Percentiles rank a stretch among this genome's conserved stretches.
Evolutionary conservation across 2,888 invertebrate species (phyloP).

Genomic region (Euclidia mi): DNA sequence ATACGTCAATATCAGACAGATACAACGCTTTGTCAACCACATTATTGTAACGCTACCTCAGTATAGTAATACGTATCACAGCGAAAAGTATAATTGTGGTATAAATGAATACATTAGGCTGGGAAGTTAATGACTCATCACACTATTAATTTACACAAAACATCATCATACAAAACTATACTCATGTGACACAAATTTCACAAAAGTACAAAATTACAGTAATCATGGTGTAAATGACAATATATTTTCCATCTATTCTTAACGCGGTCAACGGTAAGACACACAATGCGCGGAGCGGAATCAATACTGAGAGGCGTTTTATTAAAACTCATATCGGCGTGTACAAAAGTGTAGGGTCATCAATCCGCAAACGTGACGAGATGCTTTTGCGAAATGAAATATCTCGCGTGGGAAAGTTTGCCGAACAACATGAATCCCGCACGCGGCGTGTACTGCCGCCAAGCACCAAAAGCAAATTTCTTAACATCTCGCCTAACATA

Average conservation of each 20-base stretch:
- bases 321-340: conserved; percentile 45
- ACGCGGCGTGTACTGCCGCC: conserved; percentile 21
- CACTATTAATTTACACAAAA: too few species aligned
- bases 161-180: too few species aligned
- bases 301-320: conserved; percentile 42
- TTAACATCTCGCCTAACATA: conserved; percentile 62
- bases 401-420: conserved; percentile 48
- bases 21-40: too few species aligned
- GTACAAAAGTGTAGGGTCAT: conserved; percentile 43
- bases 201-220: conserved; percentile 1
- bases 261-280: background rate
- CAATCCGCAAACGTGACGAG: conserved; percentile 51
- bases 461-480: conserved; percentile 59
- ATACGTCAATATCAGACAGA: too few species aligned
- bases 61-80: too few species aligned
- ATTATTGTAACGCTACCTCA: too few species aligned
- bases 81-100: too few species aligned
- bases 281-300: conserved; percentile 20
- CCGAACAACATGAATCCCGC: conserved; percentile 53
- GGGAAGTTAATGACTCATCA: too few species aligned
- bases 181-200: too few species aligned
- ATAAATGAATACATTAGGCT: too few species aligned
- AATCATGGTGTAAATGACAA: conserved; percentile 3
- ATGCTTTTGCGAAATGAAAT: conserved; percentile 60
- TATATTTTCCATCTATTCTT: conserved; percentile 2